phyloP scores from a whole-genome alignment of 2,797 vertebrate species.

The Ciconia nigra region DNA sequence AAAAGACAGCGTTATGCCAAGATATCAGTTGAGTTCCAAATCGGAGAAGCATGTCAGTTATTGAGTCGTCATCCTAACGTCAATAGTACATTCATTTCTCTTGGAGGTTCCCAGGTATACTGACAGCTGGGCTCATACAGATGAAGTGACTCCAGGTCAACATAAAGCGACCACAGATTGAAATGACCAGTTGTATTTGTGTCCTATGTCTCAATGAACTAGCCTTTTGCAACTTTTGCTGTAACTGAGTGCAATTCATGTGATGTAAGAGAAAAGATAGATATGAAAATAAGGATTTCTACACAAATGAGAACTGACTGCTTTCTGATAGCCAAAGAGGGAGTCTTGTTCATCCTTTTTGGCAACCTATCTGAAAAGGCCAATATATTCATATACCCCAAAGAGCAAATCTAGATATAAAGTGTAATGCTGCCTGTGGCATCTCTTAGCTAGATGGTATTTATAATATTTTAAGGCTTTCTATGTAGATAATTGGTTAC shows the following conservation, averaged over 20 bases:
- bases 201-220: background rate
- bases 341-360: background rate
- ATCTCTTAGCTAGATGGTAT: background rate
- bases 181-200: background rate
- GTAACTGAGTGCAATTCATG: background rate
- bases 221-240: background rate
- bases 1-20: background rate
- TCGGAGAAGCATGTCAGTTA: background rate
- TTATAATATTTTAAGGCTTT: background rate
- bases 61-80: background rate
- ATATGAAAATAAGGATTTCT: background rate
- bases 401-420: background rate
- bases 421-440: background rate
- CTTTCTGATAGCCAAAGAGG: background rate
- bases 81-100: background rate
- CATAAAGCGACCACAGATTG: background rate
- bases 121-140: background rate
- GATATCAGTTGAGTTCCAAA: background rate
- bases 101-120: background rate
- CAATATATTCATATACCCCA: background rate
- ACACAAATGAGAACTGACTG: background rate
- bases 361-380: background rate
- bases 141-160: background rate
- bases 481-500: background rate
- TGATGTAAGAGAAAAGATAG: background rate